phyloP scores from a whole-genome alignment of 2,888 invertebrate species.

The Sphaeridia pumilis region DNA sequence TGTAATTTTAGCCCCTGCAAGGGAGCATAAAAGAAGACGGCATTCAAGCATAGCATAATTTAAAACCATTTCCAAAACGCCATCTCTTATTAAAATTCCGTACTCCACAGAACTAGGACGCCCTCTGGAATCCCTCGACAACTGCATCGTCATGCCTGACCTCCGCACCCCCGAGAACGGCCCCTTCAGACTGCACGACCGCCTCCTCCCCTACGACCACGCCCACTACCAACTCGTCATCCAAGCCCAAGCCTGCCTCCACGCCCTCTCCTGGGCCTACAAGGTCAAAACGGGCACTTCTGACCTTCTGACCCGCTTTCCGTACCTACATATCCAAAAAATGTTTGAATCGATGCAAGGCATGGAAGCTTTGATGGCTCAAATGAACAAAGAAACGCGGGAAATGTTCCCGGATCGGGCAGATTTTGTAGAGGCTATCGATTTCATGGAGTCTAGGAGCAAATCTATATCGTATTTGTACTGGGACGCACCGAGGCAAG shows the following conservation, averaged over 20 bases:
- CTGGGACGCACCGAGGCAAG: background rate
- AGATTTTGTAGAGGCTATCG: background rate
- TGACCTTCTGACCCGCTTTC: background rate
- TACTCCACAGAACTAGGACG: background rate
- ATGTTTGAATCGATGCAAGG: background rate
- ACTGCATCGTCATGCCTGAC: constrained; percentile 12
- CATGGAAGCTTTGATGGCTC: background rate
- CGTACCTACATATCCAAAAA: background rate
- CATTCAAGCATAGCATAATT: too few species aligned
- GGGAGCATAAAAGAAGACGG: too few species aligned
- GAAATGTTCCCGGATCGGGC: background rate
- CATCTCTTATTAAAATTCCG: too few species aligned
- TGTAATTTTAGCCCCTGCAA: too few species aligned
- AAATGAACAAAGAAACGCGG: background rate
- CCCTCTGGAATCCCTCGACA: constrained; percentile 1
- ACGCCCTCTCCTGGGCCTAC: constrained; percentile 13
- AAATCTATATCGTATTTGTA: background rate
- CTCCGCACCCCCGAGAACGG: constrained; percentile 1
- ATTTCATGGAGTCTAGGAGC: background rate
- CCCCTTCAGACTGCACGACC: background rate
- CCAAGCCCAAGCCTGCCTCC: constrained; percentile 2
- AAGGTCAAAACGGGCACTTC: background rate
- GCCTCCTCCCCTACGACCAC: constrained; percentile 7
- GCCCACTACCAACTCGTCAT: constrained; percentile 8
- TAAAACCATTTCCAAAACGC: too few species aligned